Percentiles rank a stretch among this genome's conserved stretches.
These are phyloP conservation scores for Silvanus unidentatus DNA, from an alignment of 2,888 invertebrate genomes.

Conservation along the genomic window DNA sequence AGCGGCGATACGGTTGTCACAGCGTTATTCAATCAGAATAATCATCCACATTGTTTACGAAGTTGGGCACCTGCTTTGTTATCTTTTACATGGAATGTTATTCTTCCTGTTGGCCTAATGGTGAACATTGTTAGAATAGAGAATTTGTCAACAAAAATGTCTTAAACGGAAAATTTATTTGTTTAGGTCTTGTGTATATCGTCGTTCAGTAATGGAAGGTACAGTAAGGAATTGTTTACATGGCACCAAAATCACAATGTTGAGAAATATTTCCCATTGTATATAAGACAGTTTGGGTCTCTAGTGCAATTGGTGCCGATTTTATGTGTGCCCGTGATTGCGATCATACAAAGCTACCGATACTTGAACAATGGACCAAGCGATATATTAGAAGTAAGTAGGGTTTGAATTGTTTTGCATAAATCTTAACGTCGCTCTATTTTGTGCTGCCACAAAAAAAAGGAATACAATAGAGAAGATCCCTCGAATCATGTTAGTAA, in stretches of 20 bases:
- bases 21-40: slow-evolving; percentile 53
- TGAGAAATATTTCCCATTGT: slow-evolving; percentile 72
- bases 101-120: slow-evolving; percentile 75
- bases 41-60: slow-evolving; percentile 44
- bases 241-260: slow-evolving; percentile 58
- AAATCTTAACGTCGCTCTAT: neutral
- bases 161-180: slow-evolving; percentile 18
- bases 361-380: slow-evolving; percentile 79
- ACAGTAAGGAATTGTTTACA: slow-evolving; percentile 58
- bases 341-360: slow-evolving; percentile 65
- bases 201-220: slow-evolving; percentile 66
- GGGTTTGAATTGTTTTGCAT: neutral
- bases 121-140: slow-evolving; percentile 43
- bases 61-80: slow-evolving; percentile 63
- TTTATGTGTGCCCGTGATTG: slow-evolving; percentile 65
- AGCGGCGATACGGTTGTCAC: slow-evolving; percentile 69
- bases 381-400: slow-evolving; percentile 77
- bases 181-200: slow-evolving; percentile 58
- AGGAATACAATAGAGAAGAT: slow-evolving; percentile 26
- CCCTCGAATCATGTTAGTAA: slow-evolving; percentile 27
- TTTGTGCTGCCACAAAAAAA: neutral
- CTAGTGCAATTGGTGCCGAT: slow-evolving; percentile 70
- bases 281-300: slow-evolving; percentile 74
- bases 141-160: neutral
- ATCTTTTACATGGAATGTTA: slow-evolving; percentile 83